phyloP scores from a whole-genome alignment of 1,140 invertebrate genomes.

The Dreissena polymorpha region DNA sequence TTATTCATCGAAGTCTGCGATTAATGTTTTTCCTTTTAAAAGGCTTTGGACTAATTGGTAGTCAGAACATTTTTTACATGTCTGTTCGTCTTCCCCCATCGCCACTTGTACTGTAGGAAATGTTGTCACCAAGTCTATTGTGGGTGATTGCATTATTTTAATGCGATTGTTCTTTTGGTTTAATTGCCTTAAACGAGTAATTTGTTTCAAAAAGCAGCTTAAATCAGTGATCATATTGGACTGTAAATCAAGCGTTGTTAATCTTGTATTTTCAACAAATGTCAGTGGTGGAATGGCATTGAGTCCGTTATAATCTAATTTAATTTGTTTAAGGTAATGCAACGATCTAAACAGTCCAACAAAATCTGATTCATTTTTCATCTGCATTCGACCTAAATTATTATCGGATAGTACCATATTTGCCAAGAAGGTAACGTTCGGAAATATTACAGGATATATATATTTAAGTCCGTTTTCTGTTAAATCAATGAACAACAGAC shows the following conservation, averaged over 20 bases:
- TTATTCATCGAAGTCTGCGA: too few relatives aligned
- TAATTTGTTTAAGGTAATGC: background rate
- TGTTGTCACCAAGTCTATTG: too few relatives aligned
- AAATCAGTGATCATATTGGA: background rate
- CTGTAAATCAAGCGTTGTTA: background rate
- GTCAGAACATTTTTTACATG: too few relatives aligned
- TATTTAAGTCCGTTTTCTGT: slow-evolving; percentile 10
- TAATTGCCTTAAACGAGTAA: too few relatives aligned
- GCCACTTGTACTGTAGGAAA: too few relatives aligned
- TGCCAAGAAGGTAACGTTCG: background rate
- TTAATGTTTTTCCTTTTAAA: too few relatives aligned
- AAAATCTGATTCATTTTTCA: background rate
- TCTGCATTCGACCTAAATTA: background rate
- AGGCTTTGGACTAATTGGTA: too few relatives aligned
- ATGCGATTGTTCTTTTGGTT: too few relatives aligned
- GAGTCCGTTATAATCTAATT: background rate
- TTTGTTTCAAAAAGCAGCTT: background rate
- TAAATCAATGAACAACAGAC: background rate
- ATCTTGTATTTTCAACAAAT: background rate
- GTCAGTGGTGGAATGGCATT: background rate
- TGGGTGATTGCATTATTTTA: too few relatives aligned
- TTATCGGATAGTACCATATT: background rate
- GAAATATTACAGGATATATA: slow-evolving; percentile 3
- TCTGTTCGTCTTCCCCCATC: too few relatives aligned
- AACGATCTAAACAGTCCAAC: background rate